These are phyloP conservation scores for Dallia pectoralis DNA, from an alignment of 2,797 vertebrate genomes.

Conservation along the genomic window DNA sequence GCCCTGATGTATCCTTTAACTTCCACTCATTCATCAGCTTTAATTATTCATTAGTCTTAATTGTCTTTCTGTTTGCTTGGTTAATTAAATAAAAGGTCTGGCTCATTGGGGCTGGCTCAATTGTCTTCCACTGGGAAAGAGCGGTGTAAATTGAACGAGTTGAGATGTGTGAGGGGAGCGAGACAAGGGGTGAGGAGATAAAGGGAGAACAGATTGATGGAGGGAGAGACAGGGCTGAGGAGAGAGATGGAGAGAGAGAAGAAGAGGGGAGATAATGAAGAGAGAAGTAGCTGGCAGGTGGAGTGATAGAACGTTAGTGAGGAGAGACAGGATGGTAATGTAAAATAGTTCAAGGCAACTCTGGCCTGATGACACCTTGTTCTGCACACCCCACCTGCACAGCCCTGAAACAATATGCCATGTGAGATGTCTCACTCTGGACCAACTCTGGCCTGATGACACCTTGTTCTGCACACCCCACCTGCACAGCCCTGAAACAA, in stretches of 20 bases:
- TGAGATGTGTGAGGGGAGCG: conserved; percentile 7
- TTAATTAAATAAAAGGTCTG: conserved; percentile 53
- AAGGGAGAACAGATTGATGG: background rate
- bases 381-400: too few species aligned
- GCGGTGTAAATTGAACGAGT: background rate
- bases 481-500: too few species aligned
- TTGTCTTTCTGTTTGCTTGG: conserved; percentile 37
- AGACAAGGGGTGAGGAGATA: background rate
- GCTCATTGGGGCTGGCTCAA: conserved; percentile 15
- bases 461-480: too few species aligned
- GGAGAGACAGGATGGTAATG: background rate
- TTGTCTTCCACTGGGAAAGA: background rate
- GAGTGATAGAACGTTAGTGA: background rate
- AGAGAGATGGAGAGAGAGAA: background rate
- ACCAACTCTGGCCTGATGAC: too few species aligned
- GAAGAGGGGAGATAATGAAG: background rate
- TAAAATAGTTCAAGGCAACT: too few species aligned
- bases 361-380: too few species aligned
- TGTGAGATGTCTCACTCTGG: too few species aligned
- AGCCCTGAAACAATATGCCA: too few species aligned
- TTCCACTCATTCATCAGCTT: conserved; percentile 59
- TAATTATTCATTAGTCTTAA: conserved; percentile 50
- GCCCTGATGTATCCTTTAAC: conserved; percentile 47
- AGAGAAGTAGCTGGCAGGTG: background rate
- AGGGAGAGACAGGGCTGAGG: background rate